phyloP scores from a whole-genome alignment of 2,888 invertebrate species.

The Masnerella sp. region DNA sequence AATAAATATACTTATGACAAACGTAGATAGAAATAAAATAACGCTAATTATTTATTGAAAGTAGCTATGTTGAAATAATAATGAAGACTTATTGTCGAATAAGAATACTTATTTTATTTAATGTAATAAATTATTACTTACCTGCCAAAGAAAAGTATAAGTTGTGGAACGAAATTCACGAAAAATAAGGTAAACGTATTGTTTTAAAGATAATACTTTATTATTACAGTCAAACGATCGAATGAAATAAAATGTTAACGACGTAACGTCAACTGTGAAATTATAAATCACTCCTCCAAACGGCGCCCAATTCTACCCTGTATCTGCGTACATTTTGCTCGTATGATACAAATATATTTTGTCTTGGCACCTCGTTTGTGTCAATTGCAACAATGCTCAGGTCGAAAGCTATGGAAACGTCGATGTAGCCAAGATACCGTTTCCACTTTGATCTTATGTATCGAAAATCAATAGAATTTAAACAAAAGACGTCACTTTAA shows the following conservation, averaged over 20 bases:
- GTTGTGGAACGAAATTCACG: too few species aligned
- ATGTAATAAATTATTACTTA: too few species aligned
- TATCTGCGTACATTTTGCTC: constrained; percentile 40
- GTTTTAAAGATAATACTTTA: constrained; percentile 46
- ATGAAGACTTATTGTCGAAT: too few species aligned
- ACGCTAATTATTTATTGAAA: too few species aligned
- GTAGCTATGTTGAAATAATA: too few species aligned
- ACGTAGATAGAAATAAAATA: too few species aligned
- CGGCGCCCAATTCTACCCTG: constrained; percentile 43
- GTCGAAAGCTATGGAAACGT: constrained; percentile 22
- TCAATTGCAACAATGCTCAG: constrained; percentile 26
- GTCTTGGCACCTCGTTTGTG: constrained; percentile 46
- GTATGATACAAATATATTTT: constrained; percentile 53
- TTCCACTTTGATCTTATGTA: not conserved
- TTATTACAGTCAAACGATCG: constrained; percentile 36
- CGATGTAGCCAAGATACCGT: constrained; percentile 31
- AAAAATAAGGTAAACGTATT: too few species aligned
- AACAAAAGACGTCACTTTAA: too few species aligned
- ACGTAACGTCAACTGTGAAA: constrained; percentile 14
- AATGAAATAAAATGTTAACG: constrained; percentile 20
- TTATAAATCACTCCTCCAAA: constrained; percentile 11
- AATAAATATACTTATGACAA: too few species aligned
- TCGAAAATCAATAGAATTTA: too few species aligned
- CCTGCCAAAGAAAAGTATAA: too few species aligned
- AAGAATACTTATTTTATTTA: too few species aligned